Evolutionary conservation across 1,140 invertebrate genomes (phyloP), one percentile per base, ranked within the genome.

Genomic region (Hypsibius dujardini): DNA sequence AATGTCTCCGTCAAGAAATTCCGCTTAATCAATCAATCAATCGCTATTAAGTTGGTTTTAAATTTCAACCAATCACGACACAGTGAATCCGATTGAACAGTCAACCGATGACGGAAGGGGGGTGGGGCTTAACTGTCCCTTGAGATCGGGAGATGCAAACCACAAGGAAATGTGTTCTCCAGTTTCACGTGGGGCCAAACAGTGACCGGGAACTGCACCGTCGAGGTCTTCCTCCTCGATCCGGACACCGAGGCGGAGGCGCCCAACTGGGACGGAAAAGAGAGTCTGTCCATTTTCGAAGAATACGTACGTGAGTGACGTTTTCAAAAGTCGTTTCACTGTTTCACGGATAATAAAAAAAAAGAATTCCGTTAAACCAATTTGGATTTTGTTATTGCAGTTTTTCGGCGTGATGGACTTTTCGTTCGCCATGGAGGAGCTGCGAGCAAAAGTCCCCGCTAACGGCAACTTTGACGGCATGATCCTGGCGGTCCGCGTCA

Each of bases 341-440:
- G 12, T 67, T 42, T 56, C 50, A 12, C 7, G 50, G 50, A 12
- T 56, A 12, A 12, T 56, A 7, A n/a, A 56, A 12, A n/a, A 56
- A 56, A 56, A 56, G 50, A 56, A 56, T 56, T 56, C 50, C 7
- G 50, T 56, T n/a, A 12, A 28, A 28, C 28, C 28, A 28, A 28
- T 12, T 7, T 56, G n/a, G 50, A 7, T 69, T 72, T 60, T 70
- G 72, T 71, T 72, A 79, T 82, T 73, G 28, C 79, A 89, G 87
- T 94, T 95, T 77, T 86, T 89, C 73, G 92, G 92, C 2, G 87
- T 86, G 0, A 90, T 89, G 75, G 83, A 87, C 72, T 94, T 95
- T 76, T 84, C 84, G 74, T 92, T 90, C 80, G 86, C 89, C 0
- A 87, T 94, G 82, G 76, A 82, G 1, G 90, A 94, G 74, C 76